phyloP scores from a whole-genome alignment of 2,113 vertebrate genomes.

The Ophthalmolycus amberensis region DNA sequence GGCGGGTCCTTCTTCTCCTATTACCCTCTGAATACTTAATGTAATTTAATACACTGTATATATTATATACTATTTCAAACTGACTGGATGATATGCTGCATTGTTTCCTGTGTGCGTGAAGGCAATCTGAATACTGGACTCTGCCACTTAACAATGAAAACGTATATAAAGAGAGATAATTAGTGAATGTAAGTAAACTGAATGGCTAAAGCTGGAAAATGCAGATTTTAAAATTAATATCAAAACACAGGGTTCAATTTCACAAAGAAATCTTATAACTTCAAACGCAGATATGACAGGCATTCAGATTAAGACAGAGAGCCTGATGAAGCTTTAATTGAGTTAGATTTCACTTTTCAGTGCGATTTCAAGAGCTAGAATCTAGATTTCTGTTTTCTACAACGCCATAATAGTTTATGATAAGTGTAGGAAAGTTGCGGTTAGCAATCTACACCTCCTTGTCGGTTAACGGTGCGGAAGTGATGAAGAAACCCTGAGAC shows the following conservation, averaged over 20 bases:
- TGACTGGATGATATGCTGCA: not conserved
- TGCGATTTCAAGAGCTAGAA: not conserved
- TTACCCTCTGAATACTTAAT: not conserved
- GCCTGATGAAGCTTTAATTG: not conserved
- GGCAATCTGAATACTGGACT: not conserved
- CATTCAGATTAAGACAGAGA: not conserved
- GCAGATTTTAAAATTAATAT: not conserved
- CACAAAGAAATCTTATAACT: not conserved
- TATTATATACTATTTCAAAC: not conserved
- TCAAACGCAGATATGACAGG: not conserved
- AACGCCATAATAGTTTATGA: not conserved
- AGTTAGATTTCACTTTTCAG: not conserved
- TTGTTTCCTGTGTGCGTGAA: not conserved
- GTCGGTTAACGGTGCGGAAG: not conserved
- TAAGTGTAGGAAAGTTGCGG: not conserved
- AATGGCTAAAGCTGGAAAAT: not conserved
- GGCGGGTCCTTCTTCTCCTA: not conserved
- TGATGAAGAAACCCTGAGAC: not conserved
- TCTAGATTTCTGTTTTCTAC: not conserved
- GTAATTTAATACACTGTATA: not conserved
- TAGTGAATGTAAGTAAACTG: not conserved
- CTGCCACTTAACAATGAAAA: not conserved
- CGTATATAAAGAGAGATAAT: not conserved
- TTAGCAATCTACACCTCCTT: not conserved
- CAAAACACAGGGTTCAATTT: not conserved